These are phyloP conservation scores for Parauchenoglanis ngamensis DNA, from an alignment of 2,797 vertebrate genomes.

Conservation along the genomic window DNA sequence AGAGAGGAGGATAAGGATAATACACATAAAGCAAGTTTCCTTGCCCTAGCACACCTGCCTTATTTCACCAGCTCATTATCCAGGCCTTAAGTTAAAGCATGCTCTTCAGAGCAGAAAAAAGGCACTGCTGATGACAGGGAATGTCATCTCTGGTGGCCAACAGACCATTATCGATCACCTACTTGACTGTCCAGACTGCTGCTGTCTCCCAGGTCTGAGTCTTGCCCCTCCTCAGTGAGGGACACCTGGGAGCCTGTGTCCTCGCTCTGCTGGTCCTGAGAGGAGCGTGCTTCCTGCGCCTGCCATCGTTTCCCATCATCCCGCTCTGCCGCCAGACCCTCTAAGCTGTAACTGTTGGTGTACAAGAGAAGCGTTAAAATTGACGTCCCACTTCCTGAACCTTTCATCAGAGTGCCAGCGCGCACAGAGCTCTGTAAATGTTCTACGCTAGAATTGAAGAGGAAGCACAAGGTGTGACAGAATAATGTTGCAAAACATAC, in stretches of 20 bases:
- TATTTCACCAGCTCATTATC: constrained; percentile 5
- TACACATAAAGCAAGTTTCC: background rate
- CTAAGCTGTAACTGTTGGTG: constrained; percentile 88
- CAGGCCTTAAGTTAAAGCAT: background rate
- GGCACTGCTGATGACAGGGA: background rate
- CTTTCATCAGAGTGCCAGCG: background rate
- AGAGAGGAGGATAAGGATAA: too few relatives aligned
- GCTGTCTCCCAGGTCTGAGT: constrained; percentile 75
- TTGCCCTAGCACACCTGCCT: background rate
- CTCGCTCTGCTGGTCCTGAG: constrained; percentile 75
- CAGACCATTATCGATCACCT: constrained; percentile 49
- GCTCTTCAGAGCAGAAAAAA: background rate
- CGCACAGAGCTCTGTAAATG: background rate
- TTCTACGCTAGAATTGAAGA: background rate
- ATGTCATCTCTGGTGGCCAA: background rate
- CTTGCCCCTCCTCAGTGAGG: constrained; percentile 84
- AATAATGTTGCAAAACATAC: background rate
- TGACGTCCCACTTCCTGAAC: too few relatives aligned
- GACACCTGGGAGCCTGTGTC: constrained; percentile 84
- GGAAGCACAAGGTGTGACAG: background rate
- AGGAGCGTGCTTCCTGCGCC: constrained; percentile 66
- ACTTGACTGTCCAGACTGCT: constrained; percentile 78
- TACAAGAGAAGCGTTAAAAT: constrained; percentile 29
- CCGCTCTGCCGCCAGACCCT: constrained; percentile 83
- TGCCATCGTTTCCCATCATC: constrained; percentile 72